These are phyloP conservation scores for Limnothrissa miodon DNA, from an alignment of 2,113 vertebrate genomes.

Conservation along the genomic window DNA sequence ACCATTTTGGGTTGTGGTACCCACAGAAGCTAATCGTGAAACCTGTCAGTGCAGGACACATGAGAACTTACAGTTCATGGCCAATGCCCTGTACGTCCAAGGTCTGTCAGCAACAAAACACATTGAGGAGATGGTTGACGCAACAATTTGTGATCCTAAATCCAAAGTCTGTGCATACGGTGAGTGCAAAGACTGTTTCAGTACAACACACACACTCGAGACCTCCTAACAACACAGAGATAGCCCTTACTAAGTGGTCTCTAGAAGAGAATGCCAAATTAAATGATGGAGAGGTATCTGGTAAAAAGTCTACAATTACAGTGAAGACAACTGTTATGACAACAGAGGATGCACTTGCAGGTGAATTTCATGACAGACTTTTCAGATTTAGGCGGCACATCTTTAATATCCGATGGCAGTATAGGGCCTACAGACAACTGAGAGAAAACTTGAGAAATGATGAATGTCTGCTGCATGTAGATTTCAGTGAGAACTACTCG, in stretches of 20 bases:
- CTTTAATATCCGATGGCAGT: constrained; percentile 17
- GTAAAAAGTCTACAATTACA: no score
- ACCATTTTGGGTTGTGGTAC: constrained; percentile 25
- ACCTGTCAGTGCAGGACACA: constrained; percentile 3
- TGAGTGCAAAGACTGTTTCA: constrained; percentile 28
- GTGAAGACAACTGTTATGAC: no score
- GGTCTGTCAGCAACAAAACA: constrained; percentile 16
- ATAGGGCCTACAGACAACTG: no score
- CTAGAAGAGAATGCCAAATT: background rate
- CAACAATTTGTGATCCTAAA: constrained; percentile 27
- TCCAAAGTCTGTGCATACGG: constrained; percentile 28
- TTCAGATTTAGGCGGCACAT: background rate
- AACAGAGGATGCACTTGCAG: no score
- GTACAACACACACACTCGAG: background rate
- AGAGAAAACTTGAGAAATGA: no score
- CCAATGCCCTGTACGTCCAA: background rate
- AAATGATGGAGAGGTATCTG: no score
- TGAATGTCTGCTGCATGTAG: no score
- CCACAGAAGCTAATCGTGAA: background rate
- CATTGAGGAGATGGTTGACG: constrained; percentile 21
- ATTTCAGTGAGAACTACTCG: no score
- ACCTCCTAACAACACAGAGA: constrained; percentile 2
- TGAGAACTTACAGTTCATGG: no score
- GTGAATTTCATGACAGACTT: no score
- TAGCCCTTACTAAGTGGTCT: constrained; percentile 15